Evolutionary conservation across 2,888 invertebrate genomes (phyloP), one percentile per base, ranked within the genome.

Genomic region (Blastobasis adustella): DNA sequence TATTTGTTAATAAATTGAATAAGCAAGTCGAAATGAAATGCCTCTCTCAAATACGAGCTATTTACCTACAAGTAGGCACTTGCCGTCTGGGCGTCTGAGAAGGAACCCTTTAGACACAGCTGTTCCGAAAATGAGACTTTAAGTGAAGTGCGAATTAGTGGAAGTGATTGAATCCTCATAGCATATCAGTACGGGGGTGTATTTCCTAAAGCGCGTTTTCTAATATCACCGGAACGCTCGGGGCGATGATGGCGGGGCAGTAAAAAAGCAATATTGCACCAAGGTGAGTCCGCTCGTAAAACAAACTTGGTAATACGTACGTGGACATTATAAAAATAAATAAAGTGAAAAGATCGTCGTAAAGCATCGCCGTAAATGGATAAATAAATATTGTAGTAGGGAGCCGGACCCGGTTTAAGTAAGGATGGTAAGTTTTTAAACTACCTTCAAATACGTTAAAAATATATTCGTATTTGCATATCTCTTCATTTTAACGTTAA

Each of bases 231-330:
- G 67, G 67, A 71, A 70, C 69, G 71, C 69, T 58, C 65, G 63
- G 53, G 55, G 58, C 59, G 63, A 73, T 75, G 74, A 75, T 71
- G 69, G 70, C 61, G 57, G 53, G 67, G 73, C 54, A 68, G 70
- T 79, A 77, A 78, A 78, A 78, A 71, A 67, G 71, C 70, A 71
- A 75, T 76, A 71, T 65, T 65, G 62, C 60, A 66, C 60, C 61
- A 66, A 71, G 66, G 65, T 64, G 64, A 68, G 63, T 59, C 61
- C 55, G 69, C 58, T 75, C 77, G 73, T 76, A 79, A 79, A 76
- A 71, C 59, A 58, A 62, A 66, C 65, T 63, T 58, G 61, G 62
- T 60, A 61, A 62, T 64, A 65, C 69, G 69, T 65, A 65, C 69
- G 69, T 65, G 67, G 66, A 65, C 69, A 65, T 73, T 66, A 65